Base-by-base conservation (phyloP, 2,888 invertebrate genomes). In the Nipponacmea schrenckii region DNA sequence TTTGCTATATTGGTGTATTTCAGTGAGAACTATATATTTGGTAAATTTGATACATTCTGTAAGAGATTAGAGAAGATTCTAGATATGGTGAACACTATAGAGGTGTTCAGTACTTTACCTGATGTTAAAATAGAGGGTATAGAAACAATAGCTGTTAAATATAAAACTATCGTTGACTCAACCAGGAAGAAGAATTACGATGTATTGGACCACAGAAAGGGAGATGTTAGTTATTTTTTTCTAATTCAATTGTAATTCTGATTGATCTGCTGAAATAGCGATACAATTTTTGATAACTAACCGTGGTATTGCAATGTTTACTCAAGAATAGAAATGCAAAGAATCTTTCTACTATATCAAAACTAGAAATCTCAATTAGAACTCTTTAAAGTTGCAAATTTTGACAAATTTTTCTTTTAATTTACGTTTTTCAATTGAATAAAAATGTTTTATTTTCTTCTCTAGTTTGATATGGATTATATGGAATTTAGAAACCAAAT, bases 11-110 rank as follows among this genome's bases (percentile, higher is more conserved):
- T 31, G 31, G n/a, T n/a, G n/a, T n/a, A 48, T 77, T 80, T 31
- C 77, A 96, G 96, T 1, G 97, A 97, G 90, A 97, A 97, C 87
- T 97, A 97, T 86, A 97, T 98, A 0, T 98, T 98, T 88, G 98
- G 98, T 50, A 96, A 97, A 90, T 97, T 97, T 85, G 96, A 97
- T 86, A 94, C 95, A 0, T 98, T 98, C 89, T 97, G 97, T 86
- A 94, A 93, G 78, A 92, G 97, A 46, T 90, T 98, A 20, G 93
- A 93, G 80, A 95, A 95, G 87, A 95, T 98, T 56, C 93, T 96
- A 20, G 92, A 93, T 0, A 94, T 96, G 93, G 96, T 97, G 83
- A 94, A 96, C 89, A 91, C 96, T 62, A 95, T 97, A 87, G 95
- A 97, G 79, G 95, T 80, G 89, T 97, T 76, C 94, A 95, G 88